These are phyloP conservation scores for Centroberyx gerrardi DNA, from an alignment of 2,797 vertebrate species.

Conservation along the genomic window DNA sequence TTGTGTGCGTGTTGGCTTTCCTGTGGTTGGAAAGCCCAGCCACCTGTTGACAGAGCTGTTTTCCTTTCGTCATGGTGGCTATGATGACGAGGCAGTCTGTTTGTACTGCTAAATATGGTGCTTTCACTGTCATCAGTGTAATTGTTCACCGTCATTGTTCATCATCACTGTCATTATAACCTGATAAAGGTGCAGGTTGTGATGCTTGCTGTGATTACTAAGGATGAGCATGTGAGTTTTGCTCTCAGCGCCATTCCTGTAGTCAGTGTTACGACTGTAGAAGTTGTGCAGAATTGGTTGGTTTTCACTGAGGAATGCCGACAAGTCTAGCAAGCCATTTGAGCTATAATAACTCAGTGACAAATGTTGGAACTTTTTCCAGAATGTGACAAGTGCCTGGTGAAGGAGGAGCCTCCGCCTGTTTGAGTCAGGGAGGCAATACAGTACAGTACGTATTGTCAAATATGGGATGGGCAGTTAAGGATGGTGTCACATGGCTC, in stretches of 20 bases:
- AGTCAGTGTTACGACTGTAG: neutral
- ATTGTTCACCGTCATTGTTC: neutral
- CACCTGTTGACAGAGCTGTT: conserved; percentile 17
- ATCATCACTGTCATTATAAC: conserved; percentile 16
- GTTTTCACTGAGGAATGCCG: too few species aligned
- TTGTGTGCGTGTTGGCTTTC: neutral
- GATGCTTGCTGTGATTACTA: neutral
- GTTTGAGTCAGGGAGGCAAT: too few species aligned
- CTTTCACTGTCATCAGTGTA: conserved; percentile 10
- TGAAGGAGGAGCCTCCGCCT: too few species aligned
- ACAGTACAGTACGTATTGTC: too few species aligned
- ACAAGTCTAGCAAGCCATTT: too few species aligned
- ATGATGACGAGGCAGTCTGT: neutral
- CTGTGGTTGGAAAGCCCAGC: neutral
- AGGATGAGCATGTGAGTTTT: neutral
- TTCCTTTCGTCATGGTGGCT: neutral
- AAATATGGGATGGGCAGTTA: neutral
- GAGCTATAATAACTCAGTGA: too few species aligned
- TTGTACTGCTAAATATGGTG: conserved; percentile 20
- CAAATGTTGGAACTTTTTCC: too few species aligned
- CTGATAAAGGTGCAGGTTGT: neutral
- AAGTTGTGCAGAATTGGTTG: neutral
- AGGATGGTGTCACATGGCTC: conserved; percentile 20
- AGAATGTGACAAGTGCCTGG: too few species aligned
- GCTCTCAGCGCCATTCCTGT: neutral